Percentiles rank a stretch among this genome's conserved stretches.
Evolutionary conservation across 2,797 vertebrate species (phyloP).

Genomic region (Malurus leucopterus): DNA sequence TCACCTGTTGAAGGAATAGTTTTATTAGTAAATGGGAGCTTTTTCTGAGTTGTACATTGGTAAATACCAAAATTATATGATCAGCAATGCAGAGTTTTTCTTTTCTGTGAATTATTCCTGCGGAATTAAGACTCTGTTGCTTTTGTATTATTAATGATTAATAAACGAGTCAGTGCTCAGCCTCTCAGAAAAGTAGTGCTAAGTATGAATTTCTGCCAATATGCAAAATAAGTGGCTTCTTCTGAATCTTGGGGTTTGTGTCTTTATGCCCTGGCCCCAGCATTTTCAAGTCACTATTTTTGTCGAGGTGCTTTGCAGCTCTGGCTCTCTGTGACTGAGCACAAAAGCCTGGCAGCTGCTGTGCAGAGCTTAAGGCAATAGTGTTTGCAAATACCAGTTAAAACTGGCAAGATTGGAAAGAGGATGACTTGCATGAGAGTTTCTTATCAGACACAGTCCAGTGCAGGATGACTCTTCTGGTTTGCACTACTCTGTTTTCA

Average conservation of each 20-base stretch:
- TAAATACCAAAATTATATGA: not conserved
- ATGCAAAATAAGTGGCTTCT: not conserved
- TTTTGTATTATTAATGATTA: not conserved
- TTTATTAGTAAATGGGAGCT: not conserved
- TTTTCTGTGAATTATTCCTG: not conserved
- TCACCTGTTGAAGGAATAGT: not conserved
- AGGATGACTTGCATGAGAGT: not conserved
- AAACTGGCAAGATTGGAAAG: not conserved
- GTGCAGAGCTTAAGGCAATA: not conserved
- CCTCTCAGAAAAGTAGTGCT: not conserved
- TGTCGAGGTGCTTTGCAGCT: not conserved
- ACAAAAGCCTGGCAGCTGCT: not conserved
- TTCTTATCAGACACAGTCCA: not conserved
- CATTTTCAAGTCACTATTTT: not conserved
- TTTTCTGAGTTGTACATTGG: not conserved
- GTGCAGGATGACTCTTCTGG: not conserved
- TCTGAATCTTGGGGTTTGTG: not conserved
- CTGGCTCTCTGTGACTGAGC: not conserved
- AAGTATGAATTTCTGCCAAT: not conserved
- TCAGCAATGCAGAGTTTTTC: not conserved
- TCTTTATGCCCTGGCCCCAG: not conserved
- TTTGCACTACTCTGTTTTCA: not conserved
- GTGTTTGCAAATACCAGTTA: not conserved
- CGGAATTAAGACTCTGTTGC: not conserved
- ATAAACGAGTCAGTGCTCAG: not conserved